A percentile compares a stretch with the other conserved stretches of the same genome.
Evolutionary conservation across 1,140 invertebrate species (phyloP).

Genomic region (Triops longicaudatus): DNA sequence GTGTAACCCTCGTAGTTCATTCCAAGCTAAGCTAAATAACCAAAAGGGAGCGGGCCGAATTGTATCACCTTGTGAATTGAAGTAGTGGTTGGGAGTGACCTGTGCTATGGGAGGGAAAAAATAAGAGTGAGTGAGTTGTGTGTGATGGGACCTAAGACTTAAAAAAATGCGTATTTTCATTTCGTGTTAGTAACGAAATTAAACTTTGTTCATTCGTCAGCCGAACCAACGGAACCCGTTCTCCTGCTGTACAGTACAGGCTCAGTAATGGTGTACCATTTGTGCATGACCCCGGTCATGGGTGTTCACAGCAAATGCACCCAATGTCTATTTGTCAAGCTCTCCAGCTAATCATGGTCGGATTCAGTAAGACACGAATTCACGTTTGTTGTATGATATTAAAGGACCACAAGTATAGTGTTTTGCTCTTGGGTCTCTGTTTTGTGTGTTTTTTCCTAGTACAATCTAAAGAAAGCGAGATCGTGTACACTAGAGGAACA

Average conservation of each 20-base stretch:
- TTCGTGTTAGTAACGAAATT: not conserved
- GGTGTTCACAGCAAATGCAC: not conserved
- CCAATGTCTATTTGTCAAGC: not conserved
- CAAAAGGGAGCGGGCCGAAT: too few species aligned
- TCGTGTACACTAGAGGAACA: too few species aligned
- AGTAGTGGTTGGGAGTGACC: not conserved
- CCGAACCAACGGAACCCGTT: not conserved
- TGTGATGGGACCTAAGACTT: not conserved
- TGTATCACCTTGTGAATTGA: not conserved
- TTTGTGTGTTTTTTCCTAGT: too few species aligned
- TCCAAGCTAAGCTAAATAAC: too few species aligned
- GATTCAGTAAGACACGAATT: not conserved
- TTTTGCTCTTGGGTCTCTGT: not conserved
- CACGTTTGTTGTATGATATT: constrained; percentile 3
- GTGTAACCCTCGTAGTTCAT: too few species aligned
- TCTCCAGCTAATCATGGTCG: not conserved
- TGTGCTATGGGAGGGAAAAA: not conserved
- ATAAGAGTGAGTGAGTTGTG: not conserved
- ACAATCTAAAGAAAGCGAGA: too few species aligned
- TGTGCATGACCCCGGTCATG: not conserved
- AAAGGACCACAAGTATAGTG: constrained; percentile 7
- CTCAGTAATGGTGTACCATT: not conserved
- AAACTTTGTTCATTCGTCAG: not conserved
- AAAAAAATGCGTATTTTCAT: not conserved
- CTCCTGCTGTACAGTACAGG: not conserved